These are phyloP conservation scores for Pelosia muscerda DNA, from an alignment of 2,888 invertebrate genomes.

Conservation along the genomic window DNA sequence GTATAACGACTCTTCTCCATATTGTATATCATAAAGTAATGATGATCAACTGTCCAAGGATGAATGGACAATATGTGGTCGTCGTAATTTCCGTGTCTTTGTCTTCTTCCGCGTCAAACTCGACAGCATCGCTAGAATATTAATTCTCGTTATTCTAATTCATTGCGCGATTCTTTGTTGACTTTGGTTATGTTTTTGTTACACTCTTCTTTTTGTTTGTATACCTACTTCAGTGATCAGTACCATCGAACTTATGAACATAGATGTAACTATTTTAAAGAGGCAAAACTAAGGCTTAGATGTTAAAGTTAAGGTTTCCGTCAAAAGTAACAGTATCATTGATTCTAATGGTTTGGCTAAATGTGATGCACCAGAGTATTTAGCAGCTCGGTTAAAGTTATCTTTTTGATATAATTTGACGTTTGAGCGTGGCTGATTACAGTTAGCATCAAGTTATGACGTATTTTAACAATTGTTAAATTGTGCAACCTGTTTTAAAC, in stretches of 20 bases:
- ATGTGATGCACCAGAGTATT: no score
- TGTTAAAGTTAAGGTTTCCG: no score
- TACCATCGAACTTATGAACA: background rate
- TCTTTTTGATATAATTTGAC: no score
- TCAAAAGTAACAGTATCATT: no score
- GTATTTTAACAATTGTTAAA: no score
- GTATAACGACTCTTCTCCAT: conserved; percentile 34
- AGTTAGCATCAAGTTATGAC: no score
- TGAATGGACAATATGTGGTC: conserved; percentile 73
- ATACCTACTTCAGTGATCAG: background rate
- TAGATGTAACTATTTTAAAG: background rate
- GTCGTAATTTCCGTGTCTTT: conserved; percentile 80
- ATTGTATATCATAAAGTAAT: conserved; percentile 52
- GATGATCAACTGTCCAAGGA: conserved; percentile 66
- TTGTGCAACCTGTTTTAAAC: no score
- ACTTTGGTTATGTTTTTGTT: conserved; percentile 48
- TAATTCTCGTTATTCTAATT: conserved; percentile 72
- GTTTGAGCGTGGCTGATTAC: no score
- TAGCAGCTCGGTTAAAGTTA: no score
- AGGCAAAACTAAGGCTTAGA: no score
- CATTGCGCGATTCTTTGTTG: conserved; percentile 64
- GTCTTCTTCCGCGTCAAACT: conserved; percentile 76
- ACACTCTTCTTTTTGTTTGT: conserved; percentile 33
- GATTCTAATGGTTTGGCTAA: no score
- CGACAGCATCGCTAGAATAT: conserved; percentile 77